A percentile compares a stretch with the other conserved stretches of the same genome.
Evolutionary conservation across 2,888 invertebrate species (phyloP).

Genomic region (Oligia fasciuncula): DNA sequence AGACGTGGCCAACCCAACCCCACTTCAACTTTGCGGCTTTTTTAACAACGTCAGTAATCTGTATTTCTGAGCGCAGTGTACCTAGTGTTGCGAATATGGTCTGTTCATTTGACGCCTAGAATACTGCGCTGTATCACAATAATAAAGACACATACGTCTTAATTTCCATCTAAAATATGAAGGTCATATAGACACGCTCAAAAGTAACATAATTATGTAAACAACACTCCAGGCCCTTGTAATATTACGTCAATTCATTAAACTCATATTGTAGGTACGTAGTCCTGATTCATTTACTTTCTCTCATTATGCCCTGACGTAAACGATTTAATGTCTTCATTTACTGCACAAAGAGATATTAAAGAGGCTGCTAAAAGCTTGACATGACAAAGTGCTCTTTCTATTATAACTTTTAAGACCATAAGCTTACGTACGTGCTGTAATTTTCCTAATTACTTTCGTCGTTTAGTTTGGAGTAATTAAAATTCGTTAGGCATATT

Average conservation of each 20-base stretch:
- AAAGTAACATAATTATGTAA: slow-evolving; percentile 34
- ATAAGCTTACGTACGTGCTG: slow-evolving; percentile 83
- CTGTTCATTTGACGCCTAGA: neutral
- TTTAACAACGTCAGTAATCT: neutral
- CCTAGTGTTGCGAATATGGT: neutral
- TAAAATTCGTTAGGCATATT: slow-evolving; percentile 61
- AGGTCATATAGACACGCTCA: slow-evolving; percentile 28
- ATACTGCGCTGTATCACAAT: neutral
- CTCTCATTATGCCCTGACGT: slow-evolving; percentile 81
- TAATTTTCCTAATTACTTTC: slow-evolving; percentile 85
- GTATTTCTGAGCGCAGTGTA: neutral
- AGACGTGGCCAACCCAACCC: neutral
- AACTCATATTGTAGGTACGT: slow-evolving; percentile 59
- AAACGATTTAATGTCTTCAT: slow-evolving; percentile 89
- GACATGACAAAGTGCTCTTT: slow-evolving; percentile 88
- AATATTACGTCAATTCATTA: slow-evolving; percentile 71
- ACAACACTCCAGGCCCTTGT: slow-evolving; percentile 43
- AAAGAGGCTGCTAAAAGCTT: slow-evolving; percentile 88
- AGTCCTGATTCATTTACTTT: slow-evolving; percentile 77
- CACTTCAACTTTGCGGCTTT: neutral
- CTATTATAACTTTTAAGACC: slow-evolving; percentile 87
- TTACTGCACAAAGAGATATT: slow-evolving; percentile 88
- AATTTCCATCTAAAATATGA: slow-evolving; percentile 30
- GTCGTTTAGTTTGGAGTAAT: slow-evolving; percentile 71
- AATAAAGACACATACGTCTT: neutral